Evolutionary conservation across 2,113 vertebrate genomes (phyloP), one percentile per base, ranked within the genome.

Genomic region (Copsychus sechellarum): DNA sequence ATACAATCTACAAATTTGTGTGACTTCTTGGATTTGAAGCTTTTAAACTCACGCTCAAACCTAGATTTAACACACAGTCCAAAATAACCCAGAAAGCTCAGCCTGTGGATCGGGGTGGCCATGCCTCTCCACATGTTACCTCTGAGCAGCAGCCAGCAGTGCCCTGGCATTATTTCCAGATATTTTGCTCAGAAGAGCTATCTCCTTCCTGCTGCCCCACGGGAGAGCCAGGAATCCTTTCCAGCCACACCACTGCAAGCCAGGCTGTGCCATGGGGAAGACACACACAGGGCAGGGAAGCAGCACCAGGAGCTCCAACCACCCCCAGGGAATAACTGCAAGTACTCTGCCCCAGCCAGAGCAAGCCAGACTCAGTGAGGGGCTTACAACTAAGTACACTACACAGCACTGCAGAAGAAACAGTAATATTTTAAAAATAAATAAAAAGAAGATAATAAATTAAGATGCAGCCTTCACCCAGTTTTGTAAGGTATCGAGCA

Each of bases 61-160:
- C 18, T 10, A 31, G 54, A 92, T 71, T 80, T 56, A 51, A 56
- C 21, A 25, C 0, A 2, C 31, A 71, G 38, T 38, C 29, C 72
- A 71, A 65, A 88, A 60, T 4, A 83, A 81, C 4, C 14, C 79
- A 65, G 60, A 40, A 48, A 81, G 76, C 64, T 81, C 71, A 42
- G 64, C 2, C 4, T 1, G 20, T 0, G 2, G 40, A 6, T 12
- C 43, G 45, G 40, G 1, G 60, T 4, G 45, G 77, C 48, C 2
- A 1, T 58, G 47, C 38, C 53, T 57, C 33, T 47, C 1, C 6
- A 18, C 18, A 5, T 0, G 7, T 29, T 6, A 42, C 20, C 69
- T 38, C 60, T 24, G 47, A 95, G 72, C 47, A n/a, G 5, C 45
- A 45, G 18, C 36, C 76, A 50, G 65, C 22, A 62, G 62, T 21